These are phyloP conservation scores for Jacana jacana DNA, from an alignment of 2,113 vertebrate species.

Conservation along the genomic window DNA sequence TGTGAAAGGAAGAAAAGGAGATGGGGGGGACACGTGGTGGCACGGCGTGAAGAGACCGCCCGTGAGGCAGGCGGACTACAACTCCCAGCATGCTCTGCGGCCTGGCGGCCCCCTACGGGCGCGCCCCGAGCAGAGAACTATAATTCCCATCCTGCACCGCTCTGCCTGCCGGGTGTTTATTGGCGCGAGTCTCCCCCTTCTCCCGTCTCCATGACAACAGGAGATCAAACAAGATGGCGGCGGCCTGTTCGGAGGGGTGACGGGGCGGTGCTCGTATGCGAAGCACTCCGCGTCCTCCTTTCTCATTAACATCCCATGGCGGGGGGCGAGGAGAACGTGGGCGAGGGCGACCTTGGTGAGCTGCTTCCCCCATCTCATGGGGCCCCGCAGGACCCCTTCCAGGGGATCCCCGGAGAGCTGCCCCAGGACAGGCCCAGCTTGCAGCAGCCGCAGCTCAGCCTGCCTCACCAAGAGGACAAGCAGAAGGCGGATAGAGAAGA, in stretches of 20 bases:
- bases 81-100: background rate
- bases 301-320: background rate
- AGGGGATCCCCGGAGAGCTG: background rate
- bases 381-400: background rate
- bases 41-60: accelerated
- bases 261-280: accelerated
- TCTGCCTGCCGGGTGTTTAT: accelerated
- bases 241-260: accelerated
- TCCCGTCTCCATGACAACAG: conserved; percentile 27
- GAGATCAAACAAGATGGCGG: conserved; percentile 49
- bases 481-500: background rate
- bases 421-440: background rate
- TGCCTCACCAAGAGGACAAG: background rate
- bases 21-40: accelerated
- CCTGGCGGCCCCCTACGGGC: accelerated
- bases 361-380: background rate
- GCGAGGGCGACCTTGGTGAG: background rate
- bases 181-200: accelerated
- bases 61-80: background rate
- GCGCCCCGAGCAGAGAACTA: accelerated
- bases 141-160: background rate
- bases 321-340: background rate
- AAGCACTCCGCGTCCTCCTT: accelerated
- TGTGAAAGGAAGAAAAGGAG: background rate
- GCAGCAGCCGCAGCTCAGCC: background rate